Evolutionary conservation across 2,888 invertebrate genomes (phyloP), one percentile per base, ranked within the genome.

Genomic region (Noctua comes): DNA sequence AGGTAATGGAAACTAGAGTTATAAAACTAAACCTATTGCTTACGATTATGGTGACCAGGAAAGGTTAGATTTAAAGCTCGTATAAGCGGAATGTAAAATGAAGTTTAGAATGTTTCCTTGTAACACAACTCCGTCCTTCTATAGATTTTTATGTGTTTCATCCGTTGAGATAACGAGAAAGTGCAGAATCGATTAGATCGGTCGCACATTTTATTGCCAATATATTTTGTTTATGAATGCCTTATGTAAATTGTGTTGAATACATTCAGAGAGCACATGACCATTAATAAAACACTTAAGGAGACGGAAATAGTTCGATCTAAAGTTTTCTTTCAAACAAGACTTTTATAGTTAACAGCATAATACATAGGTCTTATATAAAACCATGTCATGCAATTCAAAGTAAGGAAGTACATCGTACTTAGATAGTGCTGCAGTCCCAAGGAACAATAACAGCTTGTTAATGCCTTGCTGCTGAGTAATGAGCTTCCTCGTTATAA

Each of bases 11-110:
- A 91, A 91, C 91, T 88, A 65, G 87, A 90, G 93, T 91, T 91
- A 91, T 93, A 94, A 93, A 93, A 91, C 89, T 88, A 86, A 92
- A 91, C 85, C 91, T 87, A 92, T 90, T 89, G 84, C 88, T 91
- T 90, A 86, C 90, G 88, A 91, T 91, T 90, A 88, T 89, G 84
- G 82, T 89, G 89, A 91, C 90, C 91, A 90, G 91, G 91, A 92
- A 92, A 92, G 88, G 87, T 87, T 84, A 83, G 79, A 82, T 82
- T 92, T 88, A 90, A 91, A 88, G 88, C 84, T 88, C 89, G 88
- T 89, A 87, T 88, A 89, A 88, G 85, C 77, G 72, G 85, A 89
- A 79, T 90, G 89, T 89, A 88, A 90, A 90, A 90, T 87, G 80
- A 84, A 84, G 76, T 89, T 86, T 85, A 83, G 79, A 85, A 85